Conservation (phyloP, 2,797 vertebrate genomes). For the Protosalanx chinensis region DNA sequence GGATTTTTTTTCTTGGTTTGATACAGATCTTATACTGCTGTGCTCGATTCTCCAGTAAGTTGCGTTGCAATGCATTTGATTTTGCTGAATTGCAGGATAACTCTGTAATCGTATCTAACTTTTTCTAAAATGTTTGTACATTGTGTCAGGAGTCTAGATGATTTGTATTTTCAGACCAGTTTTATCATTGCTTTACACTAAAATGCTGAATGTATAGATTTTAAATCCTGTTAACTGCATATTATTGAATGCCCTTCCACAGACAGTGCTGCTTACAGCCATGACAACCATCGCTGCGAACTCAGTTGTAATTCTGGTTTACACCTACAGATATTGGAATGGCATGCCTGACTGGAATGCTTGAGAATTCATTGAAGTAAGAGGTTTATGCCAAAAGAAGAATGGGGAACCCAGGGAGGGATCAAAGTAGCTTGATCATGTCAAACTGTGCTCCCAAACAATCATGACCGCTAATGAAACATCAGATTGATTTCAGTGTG, state of each 20-base stretch:
- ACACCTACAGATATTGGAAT: slow-evolving; percentile 16
- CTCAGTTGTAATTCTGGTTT: slow-evolving; percentile 29
- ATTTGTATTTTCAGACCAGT: slow-evolving; percentile 25
- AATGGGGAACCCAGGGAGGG: slow-evolving; percentile 15
- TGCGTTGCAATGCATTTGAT: slow-evolving; percentile 48
- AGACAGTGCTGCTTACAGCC: slow-evolving; percentile 26
- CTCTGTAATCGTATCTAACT: slow-evolving; percentile 8
- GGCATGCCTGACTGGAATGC: slow-evolving; percentile 9
- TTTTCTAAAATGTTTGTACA: slow-evolving; percentile 20
- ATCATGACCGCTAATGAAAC: neutral
- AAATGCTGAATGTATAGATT: neutral
- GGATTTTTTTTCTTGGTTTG: slow-evolving; percentile 50
- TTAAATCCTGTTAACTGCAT: neutral
- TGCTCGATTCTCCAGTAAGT: slow-evolving; percentile 34
- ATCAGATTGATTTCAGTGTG: slow-evolving; percentile 8
- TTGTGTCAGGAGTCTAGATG: slow-evolving; percentile 37
- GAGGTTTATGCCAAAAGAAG: slow-evolving; percentile 43
- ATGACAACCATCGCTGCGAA: slow-evolving; percentile 38
- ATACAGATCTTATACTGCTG: slow-evolving; percentile 38
- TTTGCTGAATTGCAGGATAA: slow-evolving; percentile 26
- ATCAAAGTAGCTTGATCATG: neutral
- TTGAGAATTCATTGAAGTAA: slow-evolving; percentile 29
- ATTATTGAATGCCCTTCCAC: slow-evolving; percentile 20
- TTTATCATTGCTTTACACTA: neutral
- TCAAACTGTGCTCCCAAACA: slow-evolving; percentile 33